These are phyloP conservation scores for Philaethria dido DNA, from an alignment of 2,888 invertebrate genomes.

Conservation along the genomic window DNA sequence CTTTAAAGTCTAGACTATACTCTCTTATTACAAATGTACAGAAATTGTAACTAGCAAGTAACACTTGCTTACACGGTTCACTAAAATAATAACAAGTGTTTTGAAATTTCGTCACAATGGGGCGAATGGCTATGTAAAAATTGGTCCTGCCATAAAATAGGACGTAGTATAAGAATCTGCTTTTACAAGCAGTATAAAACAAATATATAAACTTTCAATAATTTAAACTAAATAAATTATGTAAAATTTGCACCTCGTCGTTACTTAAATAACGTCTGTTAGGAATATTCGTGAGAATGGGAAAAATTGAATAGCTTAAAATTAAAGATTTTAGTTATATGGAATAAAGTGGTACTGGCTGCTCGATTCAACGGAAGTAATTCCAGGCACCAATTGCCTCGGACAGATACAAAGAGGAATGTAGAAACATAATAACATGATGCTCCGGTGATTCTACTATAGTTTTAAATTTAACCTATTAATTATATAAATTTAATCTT, in stretches of 20 bases:
- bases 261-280: background rate
- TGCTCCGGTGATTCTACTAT: background rate
- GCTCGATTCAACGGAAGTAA: slow-evolving; percentile 6
- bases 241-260: background rate
- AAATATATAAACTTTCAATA: background rate
- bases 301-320: background rate
- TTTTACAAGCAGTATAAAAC: too few species aligned
- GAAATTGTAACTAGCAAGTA: too few species aligned
- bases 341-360: background rate
- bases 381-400: slow-evolving; percentile 15
- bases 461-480: background rate
- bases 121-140: background rate
- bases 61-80: too few species aligned
- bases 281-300: background rate
- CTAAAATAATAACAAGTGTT: too few species aligned
- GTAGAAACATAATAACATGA: background rate
- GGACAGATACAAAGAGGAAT: background rate
- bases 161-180: background rate
- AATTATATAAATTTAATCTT: background rate
- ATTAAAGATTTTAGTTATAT: background rate
- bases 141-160: background rate
- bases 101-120: too few species aligned
- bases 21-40: too few species aligned
- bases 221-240: background rate
- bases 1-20: too few species aligned